Percentiles rank a stretch among this genome's conserved stretches.
Evolutionary conservation across 2,888 invertebrate genomes (phyloP).

Genomic region (Macrosoma leucophasiata): DNA sequence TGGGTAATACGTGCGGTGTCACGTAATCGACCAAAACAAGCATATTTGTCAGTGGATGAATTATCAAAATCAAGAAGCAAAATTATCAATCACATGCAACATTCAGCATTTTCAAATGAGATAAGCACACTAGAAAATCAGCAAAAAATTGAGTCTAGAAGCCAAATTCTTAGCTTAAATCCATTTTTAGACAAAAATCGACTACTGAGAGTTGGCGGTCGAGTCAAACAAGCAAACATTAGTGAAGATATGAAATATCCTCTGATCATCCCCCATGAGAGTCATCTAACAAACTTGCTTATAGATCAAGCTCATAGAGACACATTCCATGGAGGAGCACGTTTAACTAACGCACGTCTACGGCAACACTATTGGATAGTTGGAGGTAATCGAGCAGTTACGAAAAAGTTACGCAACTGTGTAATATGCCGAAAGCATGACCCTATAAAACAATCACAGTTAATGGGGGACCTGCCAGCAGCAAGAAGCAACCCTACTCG

Average conservation of each 20-base stretch:
- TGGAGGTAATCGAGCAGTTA: constrained; percentile 14
- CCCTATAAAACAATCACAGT: constrained; percentile 10
- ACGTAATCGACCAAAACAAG: not conserved
- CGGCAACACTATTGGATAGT: constrained; percentile 15
- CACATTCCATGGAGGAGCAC: constrained; percentile 15
- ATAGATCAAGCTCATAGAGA: constrained; percentile 16
- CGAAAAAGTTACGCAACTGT: constrained; percentile 15
- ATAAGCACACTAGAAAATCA: constrained; percentile 4
- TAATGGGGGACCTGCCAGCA: constrained; percentile 18
- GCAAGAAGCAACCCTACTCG: not conserved
- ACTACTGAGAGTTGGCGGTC: constrained; percentile 14
- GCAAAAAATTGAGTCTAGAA: constrained; percentile 3
- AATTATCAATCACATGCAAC: constrained; percentile 11
- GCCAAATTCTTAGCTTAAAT: constrained; percentile 13
- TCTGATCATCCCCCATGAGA: constrained; percentile 9
- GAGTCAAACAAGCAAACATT: constrained; percentile 10
- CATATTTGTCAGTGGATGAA: constrained; percentile 12
- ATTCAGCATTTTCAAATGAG: constrained; percentile 10
- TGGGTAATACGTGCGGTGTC: not conserved
- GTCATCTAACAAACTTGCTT: constrained; percentile 7
- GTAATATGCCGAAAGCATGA: constrained; percentile 14
- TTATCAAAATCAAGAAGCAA: constrained; percentile 4
- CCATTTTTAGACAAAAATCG: constrained; percentile 10
- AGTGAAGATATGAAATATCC: constrained; percentile 14
- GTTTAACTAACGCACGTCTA: constrained; percentile 9